Conservation (phyloP, 2,113 vertebrate genomes). For the Grallaria varia region DNA sequence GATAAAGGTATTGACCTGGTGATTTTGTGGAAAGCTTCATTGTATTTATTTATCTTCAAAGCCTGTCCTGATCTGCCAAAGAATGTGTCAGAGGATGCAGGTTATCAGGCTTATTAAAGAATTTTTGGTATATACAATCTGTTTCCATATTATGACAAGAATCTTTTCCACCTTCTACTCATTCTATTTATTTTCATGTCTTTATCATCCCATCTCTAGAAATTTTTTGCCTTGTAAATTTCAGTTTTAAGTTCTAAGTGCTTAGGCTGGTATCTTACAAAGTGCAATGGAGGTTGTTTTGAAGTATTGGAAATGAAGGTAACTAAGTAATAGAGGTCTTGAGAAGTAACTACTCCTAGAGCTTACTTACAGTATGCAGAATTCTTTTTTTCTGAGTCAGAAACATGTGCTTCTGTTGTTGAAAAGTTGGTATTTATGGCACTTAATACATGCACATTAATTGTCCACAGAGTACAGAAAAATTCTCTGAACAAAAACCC, state of each 20-base stretch:
- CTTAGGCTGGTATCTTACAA: background rate
- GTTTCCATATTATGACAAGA: background rate
- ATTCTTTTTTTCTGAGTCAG: background rate
- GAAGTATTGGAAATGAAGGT: background rate
- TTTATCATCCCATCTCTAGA: constrained; percentile 24
- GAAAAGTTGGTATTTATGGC: background rate
- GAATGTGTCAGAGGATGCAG: background rate
- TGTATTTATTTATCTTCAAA: background rate
- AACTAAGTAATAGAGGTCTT: background rate
- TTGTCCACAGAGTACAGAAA: constrained; percentile 14
- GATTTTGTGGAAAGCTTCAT: background rate
- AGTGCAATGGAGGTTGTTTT: background rate
- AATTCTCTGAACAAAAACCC: constrained; percentile 40
- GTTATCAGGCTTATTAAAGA: background rate
- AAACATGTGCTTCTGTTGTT: background rate
- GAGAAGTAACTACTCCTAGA: background rate
- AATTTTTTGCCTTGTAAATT: constrained; percentile 12
- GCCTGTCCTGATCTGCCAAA: background rate
- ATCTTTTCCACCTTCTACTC: background rate
- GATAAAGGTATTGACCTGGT: background rate
- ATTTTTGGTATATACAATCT: background rate
- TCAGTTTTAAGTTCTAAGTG: background rate
- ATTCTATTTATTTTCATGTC: background rate
- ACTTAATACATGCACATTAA: background rate
- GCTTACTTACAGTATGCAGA: background rate